A percentile compares a stretch with the other conserved stretches of the same genome.
Conservation (phyloP, 2,113 vertebrate species). For the Vireo altiloquus region DNA sequence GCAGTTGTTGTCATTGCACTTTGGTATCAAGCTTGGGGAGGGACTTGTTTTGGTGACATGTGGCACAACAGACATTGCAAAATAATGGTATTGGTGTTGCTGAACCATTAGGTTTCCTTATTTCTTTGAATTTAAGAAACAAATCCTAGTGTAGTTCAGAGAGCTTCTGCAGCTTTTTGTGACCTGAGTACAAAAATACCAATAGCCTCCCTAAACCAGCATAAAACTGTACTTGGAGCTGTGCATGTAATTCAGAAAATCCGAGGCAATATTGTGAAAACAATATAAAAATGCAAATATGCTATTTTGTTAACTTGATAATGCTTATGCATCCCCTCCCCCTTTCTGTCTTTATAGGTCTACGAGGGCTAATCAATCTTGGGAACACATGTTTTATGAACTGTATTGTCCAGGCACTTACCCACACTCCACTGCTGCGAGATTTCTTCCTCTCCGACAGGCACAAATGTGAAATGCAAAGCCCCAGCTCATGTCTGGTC, state of each 20-base stretch:
- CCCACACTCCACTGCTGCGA: slow-evolving; percentile 93
- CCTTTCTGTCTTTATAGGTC: slow-evolving; percentile 76
- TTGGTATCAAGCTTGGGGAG: not conserved
- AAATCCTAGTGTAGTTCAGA: not conserved
- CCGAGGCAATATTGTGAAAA: not conserved
- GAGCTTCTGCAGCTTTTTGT: not conserved
- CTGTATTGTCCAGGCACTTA: slow-evolving; percentile 97
- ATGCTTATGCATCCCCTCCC: slow-evolving; percentile 11
- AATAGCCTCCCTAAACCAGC: not conserved
- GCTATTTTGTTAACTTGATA: not conserved
- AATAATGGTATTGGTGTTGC: not conserved
- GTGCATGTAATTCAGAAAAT: not conserved
- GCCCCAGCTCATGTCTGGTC: slow-evolving; percentile 95
- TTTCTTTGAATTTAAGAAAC: not conserved
- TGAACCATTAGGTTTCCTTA: not conserved
- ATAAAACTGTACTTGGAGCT: not conserved
- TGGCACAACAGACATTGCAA: not conserved
- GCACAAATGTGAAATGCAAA: slow-evolving; percentile 99
- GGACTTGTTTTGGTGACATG: not conserved
- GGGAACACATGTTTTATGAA: slow-evolving; percentile 99
- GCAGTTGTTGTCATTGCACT: not conserved
- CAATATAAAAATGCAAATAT: slow-evolving; percentile 8
- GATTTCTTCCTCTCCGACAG: slow-evolving; percentile 98
- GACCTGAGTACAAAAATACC: not conserved
- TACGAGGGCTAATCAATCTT: slow-evolving; percentile 95